These are phyloP conservation scores for Furcifer pardalis DNA, from an alignment of 2,797 vertebrate species.

Conservation along the genomic window DNA sequence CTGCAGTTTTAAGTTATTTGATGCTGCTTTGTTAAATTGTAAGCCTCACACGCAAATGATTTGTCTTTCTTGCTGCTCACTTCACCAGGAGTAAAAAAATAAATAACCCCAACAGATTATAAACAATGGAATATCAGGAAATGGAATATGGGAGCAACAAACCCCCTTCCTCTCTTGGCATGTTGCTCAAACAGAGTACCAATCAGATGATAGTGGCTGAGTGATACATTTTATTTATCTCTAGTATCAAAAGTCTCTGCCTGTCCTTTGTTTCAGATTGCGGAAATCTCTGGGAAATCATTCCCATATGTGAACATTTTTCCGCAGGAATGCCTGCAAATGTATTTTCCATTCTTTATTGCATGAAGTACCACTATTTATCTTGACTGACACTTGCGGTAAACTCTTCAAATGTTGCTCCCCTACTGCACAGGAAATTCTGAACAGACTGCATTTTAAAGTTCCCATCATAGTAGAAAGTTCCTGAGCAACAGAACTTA, in stretches of 20 bases:
- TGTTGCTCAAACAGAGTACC: slow-evolving; percentile 35
- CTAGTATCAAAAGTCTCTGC: slow-evolving; percentile 51
- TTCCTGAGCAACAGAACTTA: slow-evolving; percentile 35
- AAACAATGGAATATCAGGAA: slow-evolving; percentile 45
- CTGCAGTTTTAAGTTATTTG: background rate
- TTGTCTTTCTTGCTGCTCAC: background rate
- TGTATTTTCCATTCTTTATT: slow-evolving; percentile 69
- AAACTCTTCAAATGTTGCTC: slow-evolving; percentile 60
- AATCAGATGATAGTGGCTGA: slow-evolving; percentile 59
- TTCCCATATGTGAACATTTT: slow-evolving; percentile 71
- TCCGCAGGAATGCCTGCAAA: slow-evolving; percentile 50
- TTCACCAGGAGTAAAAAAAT: background rate
- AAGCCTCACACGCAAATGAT: background rate
- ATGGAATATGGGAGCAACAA: too few species aligned
- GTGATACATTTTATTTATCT: slow-evolving; percentile 66
- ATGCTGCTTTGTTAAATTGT: background rate
- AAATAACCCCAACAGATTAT: too few species aligned
- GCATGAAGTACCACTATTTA: slow-evolving; percentile 59
- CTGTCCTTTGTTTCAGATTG: slow-evolving; percentile 57
- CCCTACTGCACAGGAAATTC: slow-evolving; percentile 49
- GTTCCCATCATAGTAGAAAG: slow-evolving; percentile 61
- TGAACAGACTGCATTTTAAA: slow-evolving; percentile 65
- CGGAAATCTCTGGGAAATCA: slow-evolving; percentile 61
- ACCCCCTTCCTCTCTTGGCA: slow-evolving; percentile 40
- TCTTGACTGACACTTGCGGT: slow-evolving; percentile 67